A percentile compares a stretch with the other conserved stretches of the same genome.
These are phyloP conservation scores for Oscheius sp. DNA, from an alignment of 2,888 invertebrate genomes.

Conservation along the genomic window DNA sequence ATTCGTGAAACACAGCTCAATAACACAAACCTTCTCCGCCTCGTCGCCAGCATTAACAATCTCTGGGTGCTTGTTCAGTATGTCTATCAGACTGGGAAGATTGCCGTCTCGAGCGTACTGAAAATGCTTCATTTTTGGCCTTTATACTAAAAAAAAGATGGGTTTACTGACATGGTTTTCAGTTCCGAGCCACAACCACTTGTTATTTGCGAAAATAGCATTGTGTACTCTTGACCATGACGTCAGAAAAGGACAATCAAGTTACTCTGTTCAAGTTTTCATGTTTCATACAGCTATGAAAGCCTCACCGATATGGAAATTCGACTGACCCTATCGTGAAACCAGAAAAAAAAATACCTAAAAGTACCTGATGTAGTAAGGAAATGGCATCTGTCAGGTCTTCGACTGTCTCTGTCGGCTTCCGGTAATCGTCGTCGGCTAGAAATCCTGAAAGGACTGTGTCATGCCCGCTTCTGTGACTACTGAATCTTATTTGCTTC, in stretches of 20 bases:
- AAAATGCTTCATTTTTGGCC: not conserved
- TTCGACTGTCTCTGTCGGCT: not conserved
- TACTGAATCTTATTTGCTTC: not conserved
- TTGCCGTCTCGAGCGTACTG: conserved; percentile 32
- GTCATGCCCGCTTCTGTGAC: not conserved
- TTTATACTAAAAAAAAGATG: too few species aligned
- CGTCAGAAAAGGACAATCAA: too few species aligned
- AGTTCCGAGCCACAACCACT: too few species aligned
- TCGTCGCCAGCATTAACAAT: conserved; percentile 15
- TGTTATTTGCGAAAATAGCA: too few species aligned
- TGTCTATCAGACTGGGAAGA: not conserved
- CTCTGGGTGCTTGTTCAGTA: conserved; percentile 9
- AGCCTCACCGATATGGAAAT: too few species aligned
- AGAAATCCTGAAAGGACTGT: not conserved
- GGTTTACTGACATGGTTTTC: too few species aligned
- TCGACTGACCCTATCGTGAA: too few species aligned
- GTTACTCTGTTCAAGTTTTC: too few species aligned
- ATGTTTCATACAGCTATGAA: too few species aligned
- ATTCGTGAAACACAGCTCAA: not conserved
- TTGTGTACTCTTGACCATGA: too few species aligned
- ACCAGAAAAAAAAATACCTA: not conserved
- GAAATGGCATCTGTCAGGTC: not conserved
- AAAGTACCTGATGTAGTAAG: conserved; percentile 18
- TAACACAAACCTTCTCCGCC: not conserved
- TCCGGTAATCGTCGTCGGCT: conserved; percentile 12